Conservation (phyloP, 2,888 invertebrate genomes). For the Elmis aenea region DNA sequence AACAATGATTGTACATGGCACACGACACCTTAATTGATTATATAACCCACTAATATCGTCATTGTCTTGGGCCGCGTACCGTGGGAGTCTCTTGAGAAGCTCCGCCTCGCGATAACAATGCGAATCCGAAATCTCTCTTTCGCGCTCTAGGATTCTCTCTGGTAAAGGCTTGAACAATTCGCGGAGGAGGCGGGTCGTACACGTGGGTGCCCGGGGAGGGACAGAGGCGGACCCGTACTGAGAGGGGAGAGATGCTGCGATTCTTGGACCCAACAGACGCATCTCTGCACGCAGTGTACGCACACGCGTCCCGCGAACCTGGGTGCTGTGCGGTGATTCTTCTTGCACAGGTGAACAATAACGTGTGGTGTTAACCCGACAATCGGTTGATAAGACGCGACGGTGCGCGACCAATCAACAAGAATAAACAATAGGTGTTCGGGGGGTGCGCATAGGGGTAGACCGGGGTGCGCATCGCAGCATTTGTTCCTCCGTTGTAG, state of each 20-base stretch:
- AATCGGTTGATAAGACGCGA: conserved; percentile 20
- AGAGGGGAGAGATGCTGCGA: conserved; percentile 38
- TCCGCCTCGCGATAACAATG: conserved; percentile 41
- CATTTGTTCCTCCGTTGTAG: conserved; percentile 34
- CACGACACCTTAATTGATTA: too few species aligned
- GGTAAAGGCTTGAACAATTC: conserved; percentile 40
- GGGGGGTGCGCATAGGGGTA: conserved; percentile 30
- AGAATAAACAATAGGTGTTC: conserved; percentile 40
- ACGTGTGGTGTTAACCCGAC: conserved; percentile 13
- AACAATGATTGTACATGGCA: too few species aligned
- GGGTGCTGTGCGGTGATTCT: conserved; percentile 16
- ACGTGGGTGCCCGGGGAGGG: conserved; percentile 43
- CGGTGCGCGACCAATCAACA: conserved; percentile 31
- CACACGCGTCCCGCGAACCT: conserved; percentile 35
- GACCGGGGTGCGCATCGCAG: conserved; percentile 31
- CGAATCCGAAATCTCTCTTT: conserved; percentile 44
- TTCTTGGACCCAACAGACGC: conserved; percentile 43
- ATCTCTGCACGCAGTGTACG: conserved; percentile 45
- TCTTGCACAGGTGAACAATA: conserved; percentile 10
- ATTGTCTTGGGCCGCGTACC: conserved; percentile 32
- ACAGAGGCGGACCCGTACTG: conserved; percentile 32
- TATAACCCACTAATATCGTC: conserved; percentile 30
- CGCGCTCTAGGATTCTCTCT: conserved; percentile 31
- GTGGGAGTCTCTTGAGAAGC: conserved; percentile 36
- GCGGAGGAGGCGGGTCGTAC: conserved; percentile 43